Base-by-base conservation (phyloP, 2,113 vertebrate species). In the Cavia porcellus region DNA sequence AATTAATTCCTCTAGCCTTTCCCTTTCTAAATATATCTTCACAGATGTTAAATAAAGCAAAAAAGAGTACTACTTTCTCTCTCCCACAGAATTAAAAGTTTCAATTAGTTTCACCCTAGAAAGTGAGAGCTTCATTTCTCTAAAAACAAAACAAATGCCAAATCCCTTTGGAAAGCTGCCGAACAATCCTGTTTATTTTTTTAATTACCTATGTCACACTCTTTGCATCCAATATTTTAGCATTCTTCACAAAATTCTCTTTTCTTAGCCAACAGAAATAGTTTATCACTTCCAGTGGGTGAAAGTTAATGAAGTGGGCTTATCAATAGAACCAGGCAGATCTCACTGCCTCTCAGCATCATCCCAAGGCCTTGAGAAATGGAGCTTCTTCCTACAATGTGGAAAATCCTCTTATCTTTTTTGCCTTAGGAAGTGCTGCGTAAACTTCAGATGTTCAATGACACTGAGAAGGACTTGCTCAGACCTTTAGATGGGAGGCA, bases 71-170 rank as follows among this genome's bases (percentile, higher is more conserved):
- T 86, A 92, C 57, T 55, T 80, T 93, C 61, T 57, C 7, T 61
- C 22, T 19, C 20, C 45, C 3, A 74, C 7, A 88, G 83, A 45
- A 87, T 24, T 89, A 74, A 97, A 68, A 3, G 59, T 86, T 90
- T 95, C 88, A 28, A 24, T n/a, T 42, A 62, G 35, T 61, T 89
- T 95, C 57, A 24, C 25, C 64, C 38, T 85, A 90, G 30, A 80
- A 95, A 89, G 57, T 88, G 82, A 77, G 61, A 86, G 79, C 45
- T 89, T 55, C 13, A 66, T 72, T 87, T 85, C 3, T 19, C 0
- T 96, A 79, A 77, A 92, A 96, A 87, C 14, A 86, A 89, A 88
- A 85, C 24, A 81, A 94, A 61, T 38, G 74, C 22, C 42, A 95
- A 95, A 74, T 82, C 12, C 64, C 38, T 90, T 92, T 62, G 22